These are phyloP conservation scores for Lethenteron camtschaticum DNA, from an alignment of 2,113 vertebrate species.

Conservation along the genomic window DNA sequence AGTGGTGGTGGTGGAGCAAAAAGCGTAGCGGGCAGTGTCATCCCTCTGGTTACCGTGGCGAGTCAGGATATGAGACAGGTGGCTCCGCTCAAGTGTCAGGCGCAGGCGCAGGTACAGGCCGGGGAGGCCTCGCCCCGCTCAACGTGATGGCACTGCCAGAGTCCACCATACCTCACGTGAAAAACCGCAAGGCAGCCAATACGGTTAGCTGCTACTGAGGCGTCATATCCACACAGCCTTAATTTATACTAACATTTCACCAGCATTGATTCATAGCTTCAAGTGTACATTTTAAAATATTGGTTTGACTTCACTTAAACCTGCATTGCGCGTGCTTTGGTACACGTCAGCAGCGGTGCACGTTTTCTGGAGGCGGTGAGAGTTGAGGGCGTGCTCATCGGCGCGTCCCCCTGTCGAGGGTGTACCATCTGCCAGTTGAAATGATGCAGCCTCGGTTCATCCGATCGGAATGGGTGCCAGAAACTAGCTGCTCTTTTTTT, in stretches of 20 bases:
- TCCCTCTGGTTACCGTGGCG: background rate
- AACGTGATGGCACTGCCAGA: background rate
- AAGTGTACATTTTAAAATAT: no score
- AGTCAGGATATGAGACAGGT: constrained; percentile 1
- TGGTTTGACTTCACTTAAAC: no score
- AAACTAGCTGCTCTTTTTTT: no score
- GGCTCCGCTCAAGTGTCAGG: constrained; percentile 3
- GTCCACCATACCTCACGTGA: constrained; percentile 4
- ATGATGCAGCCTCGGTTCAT: no score
- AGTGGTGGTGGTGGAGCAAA: background rate
- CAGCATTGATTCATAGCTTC: constrained; percentile 3
- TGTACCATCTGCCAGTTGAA: no score
- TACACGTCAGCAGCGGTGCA: no score
- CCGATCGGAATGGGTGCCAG: no score
- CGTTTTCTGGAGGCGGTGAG: no score
- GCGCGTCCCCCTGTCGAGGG: no score
- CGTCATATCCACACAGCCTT: background rate
- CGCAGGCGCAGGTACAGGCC: background rate
- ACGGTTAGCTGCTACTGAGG: constrained; percentile 1
- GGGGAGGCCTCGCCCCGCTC: constrained; percentile 4
- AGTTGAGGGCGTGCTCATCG: no score
- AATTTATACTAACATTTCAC: background rate
- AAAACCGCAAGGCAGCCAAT: constrained; percentile 4
- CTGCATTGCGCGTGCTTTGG: no score
- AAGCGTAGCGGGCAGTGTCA: background rate